Conservation (phyloP, 2,113 vertebrate species). For the Microtus richardsoni region DNA sequence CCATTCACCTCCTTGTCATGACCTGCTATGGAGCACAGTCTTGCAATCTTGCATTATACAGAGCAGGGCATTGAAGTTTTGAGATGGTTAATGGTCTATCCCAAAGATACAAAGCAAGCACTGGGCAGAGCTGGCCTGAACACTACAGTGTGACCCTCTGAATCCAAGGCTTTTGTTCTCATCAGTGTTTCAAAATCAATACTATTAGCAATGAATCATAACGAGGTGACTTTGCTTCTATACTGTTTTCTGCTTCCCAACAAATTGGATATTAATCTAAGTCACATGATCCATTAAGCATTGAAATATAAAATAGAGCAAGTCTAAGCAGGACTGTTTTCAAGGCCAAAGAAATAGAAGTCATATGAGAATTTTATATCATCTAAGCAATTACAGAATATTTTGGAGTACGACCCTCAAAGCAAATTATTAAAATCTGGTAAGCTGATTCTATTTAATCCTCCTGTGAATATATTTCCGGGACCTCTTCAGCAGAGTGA, state of each 20-base stretch:
- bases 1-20: not conserved
- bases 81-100: not conserved
- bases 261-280: conserved; percentile 67
- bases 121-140: not conserved
- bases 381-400: conserved; percentile 62
- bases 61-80: not conserved
- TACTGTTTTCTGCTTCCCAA: conserved; percentile 12
- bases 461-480: conserved; percentile 67
- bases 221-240: not conserved
- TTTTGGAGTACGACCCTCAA: conserved; percentile 63
- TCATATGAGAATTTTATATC: conserved; percentile 52
- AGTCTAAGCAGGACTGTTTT: conserved; percentile 44
- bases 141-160: not conserved
- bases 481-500: conserved; percentile 48
- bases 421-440: conserved; percentile 53
- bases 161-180: not conserved
- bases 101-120: not conserved
- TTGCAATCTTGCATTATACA: not conserved
- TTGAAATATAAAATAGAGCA: conserved; percentile 61
- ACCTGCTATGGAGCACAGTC: not conserved
- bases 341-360: conserved; percentile 59
- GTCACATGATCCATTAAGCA: conserved; percentile 61
- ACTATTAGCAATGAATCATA: not conserved
- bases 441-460: conserved; percentile 67
- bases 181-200: conserved; percentile 10